Percentiles rank a stretch among this genome's conserved stretches.
Evolutionary conservation across 2,113 vertebrate genomes (phyloP).

Genomic region (Mus pahari): DNA sequence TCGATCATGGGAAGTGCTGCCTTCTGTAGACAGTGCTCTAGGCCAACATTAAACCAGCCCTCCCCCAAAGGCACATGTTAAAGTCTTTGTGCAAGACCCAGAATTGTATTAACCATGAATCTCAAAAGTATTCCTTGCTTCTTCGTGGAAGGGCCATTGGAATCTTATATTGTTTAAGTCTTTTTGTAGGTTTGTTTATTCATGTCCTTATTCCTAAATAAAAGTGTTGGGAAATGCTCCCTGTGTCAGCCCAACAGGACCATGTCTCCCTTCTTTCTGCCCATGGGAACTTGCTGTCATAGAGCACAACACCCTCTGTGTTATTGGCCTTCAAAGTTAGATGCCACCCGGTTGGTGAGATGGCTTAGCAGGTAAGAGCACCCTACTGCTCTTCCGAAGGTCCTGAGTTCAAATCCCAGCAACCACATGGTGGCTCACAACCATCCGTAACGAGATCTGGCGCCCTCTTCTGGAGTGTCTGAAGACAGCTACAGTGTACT

Average conservation of each 20-base stretch:
- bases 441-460: too few species aligned
- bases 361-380: too few species aligned
- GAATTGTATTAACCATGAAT: not conserved
- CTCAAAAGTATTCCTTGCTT: slow-evolving; percentile 17
- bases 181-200: not conserved
- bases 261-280: not conserved
- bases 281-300: not conserved
- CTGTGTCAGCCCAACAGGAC: not conserved
- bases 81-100: not conserved
- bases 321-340: slow-evolving; percentile 34
- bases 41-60: not conserved
- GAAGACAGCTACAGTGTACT: too few species aligned
- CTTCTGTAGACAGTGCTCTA: not conserved
- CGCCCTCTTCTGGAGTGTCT: too few species aligned
- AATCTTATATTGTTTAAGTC: not conserved
- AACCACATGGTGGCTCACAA: too few species aligned
- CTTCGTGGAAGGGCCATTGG: not conserved
- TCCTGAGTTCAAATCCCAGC: too few species aligned
- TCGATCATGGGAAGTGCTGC: not conserved
- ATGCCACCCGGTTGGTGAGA: too few species aligned
- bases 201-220: not conserved
- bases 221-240: not conserved
- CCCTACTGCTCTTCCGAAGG: too few species aligned
- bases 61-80: not conserved
- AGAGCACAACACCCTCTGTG: not conserved